Percentiles rank a stretch among this genome's conserved stretches.
Evolutionary conservation across 2,797 vertebrate species (phyloP).

Genomic region (Pipistrellus nathusii): DNA sequence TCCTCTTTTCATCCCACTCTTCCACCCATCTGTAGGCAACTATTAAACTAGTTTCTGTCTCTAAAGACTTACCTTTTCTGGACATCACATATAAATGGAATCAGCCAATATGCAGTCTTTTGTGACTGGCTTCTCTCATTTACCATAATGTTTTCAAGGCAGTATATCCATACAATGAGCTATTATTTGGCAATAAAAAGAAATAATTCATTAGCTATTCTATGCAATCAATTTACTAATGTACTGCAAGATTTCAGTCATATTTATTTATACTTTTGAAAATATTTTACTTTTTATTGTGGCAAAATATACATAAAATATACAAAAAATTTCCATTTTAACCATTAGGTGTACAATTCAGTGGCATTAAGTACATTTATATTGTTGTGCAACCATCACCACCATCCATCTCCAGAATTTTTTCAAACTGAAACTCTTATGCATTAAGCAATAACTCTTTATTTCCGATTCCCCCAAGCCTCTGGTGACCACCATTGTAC

Average conservation of each 20-base stretch:
- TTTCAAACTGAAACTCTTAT: background rate
- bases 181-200: slow-evolving; percentile 27
- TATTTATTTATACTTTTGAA: background rate
- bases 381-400: background rate
- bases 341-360: background rate
- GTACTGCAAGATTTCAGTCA: slow-evolving; percentile 32
- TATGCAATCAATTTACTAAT: background rate
- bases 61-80: background rate
- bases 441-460: background rate
- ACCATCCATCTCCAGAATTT: background rate
- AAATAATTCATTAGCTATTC: background rate
- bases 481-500: background rate
- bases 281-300: background rate
- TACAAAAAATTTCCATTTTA: background rate
- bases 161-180: background rate
- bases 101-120: background rate
- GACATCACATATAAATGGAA: background rate
- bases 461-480: background rate
- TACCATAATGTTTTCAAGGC: background rate
- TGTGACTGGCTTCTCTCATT: slow-evolving; percentile 1
- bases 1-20: background rate
- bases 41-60: slow-evolving; percentile 7
- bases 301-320: background rate
- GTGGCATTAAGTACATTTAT: background rate
- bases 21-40: background rate